Percentiles rank a stretch among this genome's conserved stretches.
phyloP scores from a whole-genome alignment of 2,888 invertebrate species.

The Pandemis corylana region DNA sequence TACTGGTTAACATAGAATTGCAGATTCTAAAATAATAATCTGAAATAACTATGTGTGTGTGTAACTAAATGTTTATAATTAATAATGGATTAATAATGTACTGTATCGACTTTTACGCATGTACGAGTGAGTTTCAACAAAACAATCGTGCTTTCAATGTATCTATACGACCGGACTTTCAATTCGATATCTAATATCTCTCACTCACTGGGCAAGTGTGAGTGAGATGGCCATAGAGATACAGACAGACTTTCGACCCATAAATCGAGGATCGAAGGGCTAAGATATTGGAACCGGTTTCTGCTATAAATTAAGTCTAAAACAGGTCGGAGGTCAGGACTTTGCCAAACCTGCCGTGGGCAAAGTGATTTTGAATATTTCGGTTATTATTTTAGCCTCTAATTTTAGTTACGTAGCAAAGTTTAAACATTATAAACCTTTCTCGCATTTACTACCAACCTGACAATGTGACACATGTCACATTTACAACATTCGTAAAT shows the following conservation, averaged over 20 bases:
- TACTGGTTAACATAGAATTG: no score
- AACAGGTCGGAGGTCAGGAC: constrained; percentile 62
- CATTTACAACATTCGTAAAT: no score
- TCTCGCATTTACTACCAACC: no score
- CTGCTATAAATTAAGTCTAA: constrained; percentile 61
- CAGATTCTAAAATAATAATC: no score
- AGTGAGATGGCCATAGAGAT: constrained; percentile 38
- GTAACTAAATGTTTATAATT: neutral
- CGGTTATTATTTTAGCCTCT: neutral
- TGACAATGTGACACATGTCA: no score
- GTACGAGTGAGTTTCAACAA: neutral
- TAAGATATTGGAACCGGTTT: constrained; percentile 64
- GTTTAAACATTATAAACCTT: neutral
- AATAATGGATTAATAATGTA: neutral
- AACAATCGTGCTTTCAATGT: neutral
- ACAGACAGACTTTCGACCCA: constrained; percentile 30
- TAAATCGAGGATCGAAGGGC: constrained; percentile 42
- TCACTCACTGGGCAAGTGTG: constrained; percentile 26
- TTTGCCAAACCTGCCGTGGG: constrained; percentile 49
- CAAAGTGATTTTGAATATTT: constrained; percentile 16
- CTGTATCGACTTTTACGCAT: neutral
- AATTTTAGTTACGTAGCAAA: neutral
- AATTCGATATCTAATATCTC: constrained; percentile 40
- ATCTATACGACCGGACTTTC: constrained; percentile 21
- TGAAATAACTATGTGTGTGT: neutral